Conservation (phyloP, 1,140 invertebrate species). For the Rhopalosiphum padi region DNA sequence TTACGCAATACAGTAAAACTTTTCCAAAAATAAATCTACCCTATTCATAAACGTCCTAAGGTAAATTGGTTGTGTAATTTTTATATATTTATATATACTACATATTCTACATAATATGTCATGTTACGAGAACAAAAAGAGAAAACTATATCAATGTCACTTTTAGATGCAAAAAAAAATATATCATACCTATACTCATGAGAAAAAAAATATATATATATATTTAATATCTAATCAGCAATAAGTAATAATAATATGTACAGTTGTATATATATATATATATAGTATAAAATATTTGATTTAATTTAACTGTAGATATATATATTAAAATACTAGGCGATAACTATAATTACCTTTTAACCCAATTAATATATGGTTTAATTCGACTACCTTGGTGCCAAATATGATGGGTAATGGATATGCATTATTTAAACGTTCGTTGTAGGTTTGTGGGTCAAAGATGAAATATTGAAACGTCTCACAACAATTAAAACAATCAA, state of each 20-base stretch:
- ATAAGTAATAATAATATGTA: not conserved
- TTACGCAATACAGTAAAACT: not conserved
- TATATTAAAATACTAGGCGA: no score
- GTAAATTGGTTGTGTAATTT: not conserved
- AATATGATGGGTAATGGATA: no score
- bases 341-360: no score
- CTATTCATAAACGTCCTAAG: constrained; percentile 1
- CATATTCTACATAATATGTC: not conserved
- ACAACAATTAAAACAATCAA: no score
- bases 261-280: not conserved
- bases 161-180: not conserved
- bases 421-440: no score
- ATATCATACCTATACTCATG: not conserved
- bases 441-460: no score
- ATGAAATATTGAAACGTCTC: no score
- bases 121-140: not conserved
- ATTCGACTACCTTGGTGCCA: no score
- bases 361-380: no score
- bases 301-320: no score
- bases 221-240: not conserved
- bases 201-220: not conserved
- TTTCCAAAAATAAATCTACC: constrained; percentile 18
- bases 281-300: no score
- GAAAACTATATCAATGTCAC: not conserved
- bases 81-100: not conserved